A percentile compares a stretch with the other conserved stretches of the same genome.
Evolutionary conservation across 2,888 invertebrate species (phyloP).

Genomic region (Argyresthia albistria): DNA sequence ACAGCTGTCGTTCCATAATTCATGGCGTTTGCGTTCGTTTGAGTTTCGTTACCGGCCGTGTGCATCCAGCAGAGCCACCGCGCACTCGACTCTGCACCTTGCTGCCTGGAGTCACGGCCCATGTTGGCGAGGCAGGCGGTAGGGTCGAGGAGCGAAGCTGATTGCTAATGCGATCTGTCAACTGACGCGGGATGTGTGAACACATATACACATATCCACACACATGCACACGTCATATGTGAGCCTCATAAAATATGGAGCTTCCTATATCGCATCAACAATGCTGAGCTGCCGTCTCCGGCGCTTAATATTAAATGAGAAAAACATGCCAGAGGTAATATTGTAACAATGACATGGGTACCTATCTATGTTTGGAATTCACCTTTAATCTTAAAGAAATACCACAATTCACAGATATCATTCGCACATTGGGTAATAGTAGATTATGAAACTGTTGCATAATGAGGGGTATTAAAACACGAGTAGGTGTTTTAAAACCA

Average conservation of each 20-base stretch:
- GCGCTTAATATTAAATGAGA: no score
- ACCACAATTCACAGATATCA: no score
- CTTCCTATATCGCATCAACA: no score
- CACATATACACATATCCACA: background rate
- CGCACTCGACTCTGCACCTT: background rate
- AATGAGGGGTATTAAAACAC: no score
- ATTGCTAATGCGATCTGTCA: conserved; percentile 22
- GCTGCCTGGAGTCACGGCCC: background rate
- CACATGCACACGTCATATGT: background rate
- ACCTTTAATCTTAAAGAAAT: no score
- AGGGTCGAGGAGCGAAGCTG: conserved; percentile 8
- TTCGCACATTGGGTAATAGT: no score
- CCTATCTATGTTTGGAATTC: no score
- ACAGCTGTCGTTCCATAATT: background rate
- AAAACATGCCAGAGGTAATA: no score
- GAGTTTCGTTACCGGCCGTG: background rate
- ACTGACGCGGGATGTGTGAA: conserved; percentile 6
- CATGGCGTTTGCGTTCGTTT: conserved; percentile 2
- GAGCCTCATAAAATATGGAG: background rate
- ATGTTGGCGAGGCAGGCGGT: background rate
- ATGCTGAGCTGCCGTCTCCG: no score
- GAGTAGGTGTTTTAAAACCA: no score
- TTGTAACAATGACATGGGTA: no score
- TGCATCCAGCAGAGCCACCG: background rate
- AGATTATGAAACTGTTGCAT: no score